A percentile compares a stretch with the other conserved stretches of the same genome.
Conservation (phyloP, 2,888 invertebrate species). For the Hypselothyrea guttata region DNA sequence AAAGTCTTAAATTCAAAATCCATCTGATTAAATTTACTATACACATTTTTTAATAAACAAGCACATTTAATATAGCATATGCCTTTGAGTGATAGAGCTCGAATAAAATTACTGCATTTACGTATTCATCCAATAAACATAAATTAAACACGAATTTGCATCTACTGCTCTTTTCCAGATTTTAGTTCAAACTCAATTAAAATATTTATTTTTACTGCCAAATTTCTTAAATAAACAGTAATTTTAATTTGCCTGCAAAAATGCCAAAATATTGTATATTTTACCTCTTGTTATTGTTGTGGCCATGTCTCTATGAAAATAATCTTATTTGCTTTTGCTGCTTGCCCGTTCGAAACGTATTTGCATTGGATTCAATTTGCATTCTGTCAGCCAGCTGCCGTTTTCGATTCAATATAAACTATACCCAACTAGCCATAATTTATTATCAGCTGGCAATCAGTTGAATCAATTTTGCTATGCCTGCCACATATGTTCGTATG, state of each 20-base stretch:
- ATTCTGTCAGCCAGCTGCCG: slow-evolving; percentile 9
- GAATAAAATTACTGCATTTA: too few species aligned
- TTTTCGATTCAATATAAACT: neutral
- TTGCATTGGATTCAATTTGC: slow-evolving; percentile 10
- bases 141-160: too few species aligned
- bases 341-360: slow-evolving; percentile 11
- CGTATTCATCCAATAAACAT: too few species aligned
- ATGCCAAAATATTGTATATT: too few species aligned
- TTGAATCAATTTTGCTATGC: neutral
- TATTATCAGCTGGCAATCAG: neutral
- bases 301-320: neutral
- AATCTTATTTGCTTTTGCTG: neutral
- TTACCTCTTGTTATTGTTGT: neutral
- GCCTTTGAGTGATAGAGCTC: too few species aligned
- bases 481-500: neutral
- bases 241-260: neutral
- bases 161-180: too few species aligned
- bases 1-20: too few species aligned
- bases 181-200: neutral
- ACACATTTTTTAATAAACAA: too few species aligned
- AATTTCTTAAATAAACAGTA: neutral
- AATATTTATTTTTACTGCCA: neutral
- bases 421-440: neutral
- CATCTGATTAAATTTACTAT: too few species aligned
- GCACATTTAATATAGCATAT: too few species aligned